These are phyloP conservation scores for Eretmochelys imbricata DNA, from an alignment of 2,113 vertebrate species.

Conservation along the genomic window DNA sequence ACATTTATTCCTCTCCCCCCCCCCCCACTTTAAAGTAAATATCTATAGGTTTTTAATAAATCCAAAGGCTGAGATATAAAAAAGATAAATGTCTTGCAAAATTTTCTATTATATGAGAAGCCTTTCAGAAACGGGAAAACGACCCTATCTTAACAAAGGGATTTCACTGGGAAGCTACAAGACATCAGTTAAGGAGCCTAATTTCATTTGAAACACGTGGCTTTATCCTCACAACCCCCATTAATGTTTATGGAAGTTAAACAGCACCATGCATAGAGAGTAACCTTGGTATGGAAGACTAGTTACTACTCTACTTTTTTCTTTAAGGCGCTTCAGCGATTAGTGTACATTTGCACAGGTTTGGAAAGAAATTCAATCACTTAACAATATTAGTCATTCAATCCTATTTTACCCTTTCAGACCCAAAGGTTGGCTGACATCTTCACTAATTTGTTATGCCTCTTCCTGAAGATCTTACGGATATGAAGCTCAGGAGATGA, in stretches of 20 bases:
- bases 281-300: slow-evolving; percentile 37
- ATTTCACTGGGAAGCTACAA: not conserved
- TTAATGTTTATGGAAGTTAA: not conserved
- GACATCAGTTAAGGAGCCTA: not conserved
- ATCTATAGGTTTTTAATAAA: not conserved
- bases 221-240: not conserved
- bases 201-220: not conserved
- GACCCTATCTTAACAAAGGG: not conserved
- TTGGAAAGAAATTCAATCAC: slow-evolving; percentile 12
- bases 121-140: not conserved
- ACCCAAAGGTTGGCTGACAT: not conserved
- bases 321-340: not conserved
- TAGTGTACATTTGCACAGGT: not conserved
- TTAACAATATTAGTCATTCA: not conserved
- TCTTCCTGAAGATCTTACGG: not conserved
- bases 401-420: not conserved
- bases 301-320: not conserved
- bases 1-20: not conserved
- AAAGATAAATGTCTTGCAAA: not conserved
- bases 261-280: slow-evolving; percentile 8
- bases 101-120: not conserved
- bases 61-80: not conserved
- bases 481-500: not conserved
- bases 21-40: not conserved
- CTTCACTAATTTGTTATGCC: not conserved